A percentile compares a stretch with the other conserved stretches of the same genome.
These are phyloP conservation scores for Leucophora obtusa DNA, from an alignment of 2,888 invertebrate genomes.

Conservation along the genomic window DNA sequence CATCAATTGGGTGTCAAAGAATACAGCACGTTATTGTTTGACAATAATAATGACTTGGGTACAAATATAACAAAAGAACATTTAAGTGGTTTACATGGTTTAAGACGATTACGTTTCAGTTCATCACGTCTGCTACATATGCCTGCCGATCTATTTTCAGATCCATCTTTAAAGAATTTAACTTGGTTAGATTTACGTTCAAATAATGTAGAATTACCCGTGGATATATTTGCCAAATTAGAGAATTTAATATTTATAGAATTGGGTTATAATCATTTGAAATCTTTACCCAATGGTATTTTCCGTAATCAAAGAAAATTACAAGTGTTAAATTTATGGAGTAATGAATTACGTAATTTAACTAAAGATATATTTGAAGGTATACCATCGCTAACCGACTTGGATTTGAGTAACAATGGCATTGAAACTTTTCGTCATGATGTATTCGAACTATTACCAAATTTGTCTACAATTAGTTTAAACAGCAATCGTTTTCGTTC, in stretches of 20 bases:
- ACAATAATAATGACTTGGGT: slow-evolving; percentile 78
- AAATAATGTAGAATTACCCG: slow-evolving; percentile 81
- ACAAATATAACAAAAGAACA: slow-evolving; percentile 81
- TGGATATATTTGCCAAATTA: slow-evolving; percentile 81
- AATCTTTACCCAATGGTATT: slow-evolving; percentile 81
- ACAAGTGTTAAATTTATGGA: slow-evolving; percentile 83
- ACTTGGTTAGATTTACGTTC: slow-evolving; percentile 83
- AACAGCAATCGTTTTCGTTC: slow-evolving; percentile 83
- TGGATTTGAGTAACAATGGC: slow-evolving; percentile 85
- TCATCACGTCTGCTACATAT: slow-evolving; percentile 82
- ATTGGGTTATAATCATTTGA: slow-evolving; percentile 84
- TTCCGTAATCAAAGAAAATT: slow-evolving; percentile 83
- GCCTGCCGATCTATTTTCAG: slow-evolving; percentile 82
- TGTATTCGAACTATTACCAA: slow-evolving; percentile 82
- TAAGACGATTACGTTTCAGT: slow-evolving; percentile 81
- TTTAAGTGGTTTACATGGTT: slow-evolving; percentile 81
- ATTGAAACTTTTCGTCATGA: slow-evolving; percentile 82
- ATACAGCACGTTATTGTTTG: slow-evolving; percentile 80
- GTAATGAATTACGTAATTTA: slow-evolving; percentile 84
- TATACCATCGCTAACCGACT: slow-evolving; percentile 81
- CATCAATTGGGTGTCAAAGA: slow-evolving; percentile 75
- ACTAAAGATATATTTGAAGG: slow-evolving; percentile 83
- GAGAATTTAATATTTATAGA: slow-evolving; percentile 82
- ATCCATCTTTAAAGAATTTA: slow-evolving; percentile 80
- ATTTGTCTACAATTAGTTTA: slow-evolving; percentile 83